phyloP scores from a whole-genome alignment of 2,888 invertebrate species.

The Mythimna albipuncta region DNA sequence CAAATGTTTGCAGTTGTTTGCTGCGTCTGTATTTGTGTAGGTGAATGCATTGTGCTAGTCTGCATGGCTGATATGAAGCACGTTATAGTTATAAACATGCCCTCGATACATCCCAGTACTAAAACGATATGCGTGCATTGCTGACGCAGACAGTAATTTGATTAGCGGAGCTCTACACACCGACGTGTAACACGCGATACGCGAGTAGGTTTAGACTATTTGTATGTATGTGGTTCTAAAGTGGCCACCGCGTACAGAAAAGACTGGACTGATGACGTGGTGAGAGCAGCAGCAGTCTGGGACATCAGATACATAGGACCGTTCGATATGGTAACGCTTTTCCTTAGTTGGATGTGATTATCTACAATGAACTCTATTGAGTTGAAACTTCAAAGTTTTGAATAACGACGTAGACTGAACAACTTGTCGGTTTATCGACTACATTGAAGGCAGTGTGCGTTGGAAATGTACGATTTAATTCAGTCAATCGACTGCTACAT shows the following conservation, averaged over 20 bases:
- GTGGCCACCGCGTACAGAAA: too few species aligned
- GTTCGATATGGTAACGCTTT: background rate
- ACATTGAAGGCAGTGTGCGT: too few species aligned
- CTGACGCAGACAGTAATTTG: conserved; percentile 17
- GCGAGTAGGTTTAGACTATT: background rate
- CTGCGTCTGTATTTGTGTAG: background rate
- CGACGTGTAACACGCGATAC: background rate
- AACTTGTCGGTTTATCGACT: too few species aligned
- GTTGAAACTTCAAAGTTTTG: too few species aligned
- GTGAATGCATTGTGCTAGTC: background rate
- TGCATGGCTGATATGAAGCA: background rate
- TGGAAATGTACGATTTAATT: too few species aligned
- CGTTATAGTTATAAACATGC: background rate
- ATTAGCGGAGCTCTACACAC: conserved; percentile 26
- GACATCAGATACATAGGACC: background rate
- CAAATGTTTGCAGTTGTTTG: background rate
- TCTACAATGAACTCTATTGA: too few species aligned
- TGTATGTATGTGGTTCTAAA: too few species aligned
- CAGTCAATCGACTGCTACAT: too few species aligned
- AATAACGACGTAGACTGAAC: too few species aligned
- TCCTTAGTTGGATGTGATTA: too few species aligned
- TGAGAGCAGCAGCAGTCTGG: too few species aligned
- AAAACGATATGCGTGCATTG: conserved; percentile 10
- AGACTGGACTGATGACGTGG: too few species aligned
- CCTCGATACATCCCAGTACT: background rate